phyloP scores from a whole-genome alignment of 37 sponge, comb jelly and placozoan genomes.

The Spongia lamella region DNA sequence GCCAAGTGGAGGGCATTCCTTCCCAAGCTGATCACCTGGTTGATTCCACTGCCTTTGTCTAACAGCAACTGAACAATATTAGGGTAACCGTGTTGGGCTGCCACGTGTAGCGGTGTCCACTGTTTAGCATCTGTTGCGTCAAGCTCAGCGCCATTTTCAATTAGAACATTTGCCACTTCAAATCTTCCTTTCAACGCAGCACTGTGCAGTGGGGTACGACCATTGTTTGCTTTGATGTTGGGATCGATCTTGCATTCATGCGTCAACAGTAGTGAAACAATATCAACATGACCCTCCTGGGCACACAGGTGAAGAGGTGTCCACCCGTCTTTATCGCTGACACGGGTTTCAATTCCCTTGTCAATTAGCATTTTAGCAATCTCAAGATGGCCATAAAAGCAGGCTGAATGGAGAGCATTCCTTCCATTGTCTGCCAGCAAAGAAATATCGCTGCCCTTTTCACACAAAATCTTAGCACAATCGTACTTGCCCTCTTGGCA shows the following conservation, averaged over 20 bases:
- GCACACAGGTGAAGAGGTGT: constrained; percentile 81
- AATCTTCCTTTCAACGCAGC: constrained; percentile 67
- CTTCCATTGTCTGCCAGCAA: constrained; percentile 70
- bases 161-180: constrained; percentile 26
- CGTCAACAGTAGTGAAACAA: constrained; percentile 45
- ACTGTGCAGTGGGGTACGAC: constrained; percentile 80
- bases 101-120: constrained; percentile 79
- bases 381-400: constrained; percentile 70
- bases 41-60: constrained; percentile 32
- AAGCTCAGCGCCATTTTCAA: constrained; percentile 45
- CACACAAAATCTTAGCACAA: constrained; percentile 45
- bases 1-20: constrained; percentile 75
- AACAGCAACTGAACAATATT: constrained; percentile 56
- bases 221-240: constrained; percentile 63
- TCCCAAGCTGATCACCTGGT: constrained; percentile 63
- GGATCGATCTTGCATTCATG: constrained; percentile 9
- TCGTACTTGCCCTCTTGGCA: constrained; percentile 76
- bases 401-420: constrained; percentile 76
- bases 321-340: constrained; percentile 79
- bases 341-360: constrained; percentile 16
- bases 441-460: constrained; percentile 35
- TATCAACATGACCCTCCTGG: constrained; percentile 76
- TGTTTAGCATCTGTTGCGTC: constrained; percentile 51
- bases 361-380: constrained; percentile 47
- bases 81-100: constrained; percentile 68